Evolutionary conservation across 2,888 invertebrate genomes (phyloP).

Genomic region (Smittia sp.): DNA sequence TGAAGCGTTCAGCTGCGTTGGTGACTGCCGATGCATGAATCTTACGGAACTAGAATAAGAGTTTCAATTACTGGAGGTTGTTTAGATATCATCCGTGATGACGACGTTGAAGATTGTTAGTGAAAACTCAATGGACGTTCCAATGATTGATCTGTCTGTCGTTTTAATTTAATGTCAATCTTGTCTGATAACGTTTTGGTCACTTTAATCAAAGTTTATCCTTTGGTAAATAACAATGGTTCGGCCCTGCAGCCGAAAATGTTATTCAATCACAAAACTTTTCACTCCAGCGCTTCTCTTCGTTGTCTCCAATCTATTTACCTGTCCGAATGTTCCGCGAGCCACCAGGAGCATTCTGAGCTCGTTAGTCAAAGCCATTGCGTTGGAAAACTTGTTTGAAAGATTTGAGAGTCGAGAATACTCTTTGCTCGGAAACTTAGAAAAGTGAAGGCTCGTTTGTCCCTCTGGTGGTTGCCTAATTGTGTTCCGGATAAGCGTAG

Average conservation of each 20-base stretch:
- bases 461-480: too few species aligned
- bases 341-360: neutral
- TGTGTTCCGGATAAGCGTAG: too few species aligned
- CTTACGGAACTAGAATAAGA: conserved; percentile 38
- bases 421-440: too few species aligned
- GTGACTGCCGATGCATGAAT: conserved; percentile 42
- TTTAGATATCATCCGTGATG: too few species aligned
- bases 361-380: conserved; percentile 1
- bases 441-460: too few species aligned
- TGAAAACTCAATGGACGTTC: too few species aligned
- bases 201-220: neutral
- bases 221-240: neutral
- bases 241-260: neutral
- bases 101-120: too few species aligned
- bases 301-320: neutral
- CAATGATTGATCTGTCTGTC: too few species aligned
- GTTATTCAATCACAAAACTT: neutral
- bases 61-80: too few species aligned
- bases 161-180: too few species aligned
- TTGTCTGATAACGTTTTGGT: too few species aligned
- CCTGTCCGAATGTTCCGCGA: conserved; percentile 18
- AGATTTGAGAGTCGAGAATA: too few species aligned
- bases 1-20: conserved; percentile 58
- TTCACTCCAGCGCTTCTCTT: neutral
- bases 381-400: neutral